Evolutionary conservation across 92 coral and sea anemone species (phyloP).

Genomic region (Zoanthus gigantus): DNA sequence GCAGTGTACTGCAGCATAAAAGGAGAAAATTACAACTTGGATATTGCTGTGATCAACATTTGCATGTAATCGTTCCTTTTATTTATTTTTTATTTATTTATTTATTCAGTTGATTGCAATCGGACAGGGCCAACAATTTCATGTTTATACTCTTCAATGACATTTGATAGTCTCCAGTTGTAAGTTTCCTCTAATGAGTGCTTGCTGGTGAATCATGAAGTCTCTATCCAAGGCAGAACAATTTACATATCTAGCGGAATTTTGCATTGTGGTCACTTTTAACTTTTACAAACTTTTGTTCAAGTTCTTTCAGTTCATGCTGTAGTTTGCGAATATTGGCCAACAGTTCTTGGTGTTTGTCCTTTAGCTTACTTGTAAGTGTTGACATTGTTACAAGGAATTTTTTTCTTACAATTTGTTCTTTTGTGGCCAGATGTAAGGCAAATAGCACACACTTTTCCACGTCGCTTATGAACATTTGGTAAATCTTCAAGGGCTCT

Average conservation of each 20-base stretch:
- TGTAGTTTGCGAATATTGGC: constrained; percentile 44
- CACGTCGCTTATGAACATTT: background rate
- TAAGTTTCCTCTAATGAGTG: constrained; percentile 31
- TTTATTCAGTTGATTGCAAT: background rate
- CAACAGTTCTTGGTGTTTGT: constrained; percentile 45
- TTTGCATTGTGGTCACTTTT: constrained; percentile 36
- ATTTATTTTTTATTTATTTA: too few species aligned
- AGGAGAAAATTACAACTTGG: too few species aligned
- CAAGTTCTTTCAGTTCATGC: constrained; percentile 43
- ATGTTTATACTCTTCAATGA: constrained; percentile 46
- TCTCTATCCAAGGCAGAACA: background rate
- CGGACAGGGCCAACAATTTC: constrained; percentile 27
- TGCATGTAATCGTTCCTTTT: constrained; percentile 9
- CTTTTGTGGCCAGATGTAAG: constrained; percentile 62
- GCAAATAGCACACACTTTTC: constrained; percentile 44
- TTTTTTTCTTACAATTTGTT: constrained; percentile 18
- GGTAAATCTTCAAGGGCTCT: constrained; percentile 40
- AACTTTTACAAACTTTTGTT: constrained; percentile 41
- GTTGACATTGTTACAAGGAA: constrained; percentile 50
- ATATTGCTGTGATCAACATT: background rate
- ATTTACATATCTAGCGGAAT: constrained; percentile 28
- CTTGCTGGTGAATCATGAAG: constrained; percentile 16
- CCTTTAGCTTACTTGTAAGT: constrained; percentile 38
- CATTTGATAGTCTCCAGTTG: constrained; percentile 36
- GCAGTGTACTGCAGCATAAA: constrained; percentile 10